phyloP scores from a whole-genome alignment of 2,797 vertebrate genomes.

The Enoplosus armatus region DNA sequence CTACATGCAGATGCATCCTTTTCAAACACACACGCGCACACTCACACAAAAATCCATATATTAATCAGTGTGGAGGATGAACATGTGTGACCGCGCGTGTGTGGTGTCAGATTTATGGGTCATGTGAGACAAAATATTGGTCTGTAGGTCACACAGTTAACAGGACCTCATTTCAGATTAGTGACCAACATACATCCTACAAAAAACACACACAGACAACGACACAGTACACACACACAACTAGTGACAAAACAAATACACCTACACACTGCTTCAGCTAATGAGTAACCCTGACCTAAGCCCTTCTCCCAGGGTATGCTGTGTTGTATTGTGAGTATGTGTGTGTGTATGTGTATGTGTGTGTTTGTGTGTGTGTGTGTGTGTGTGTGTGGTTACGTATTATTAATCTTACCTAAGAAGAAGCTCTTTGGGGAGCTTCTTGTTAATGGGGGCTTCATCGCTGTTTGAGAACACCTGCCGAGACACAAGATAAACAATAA shows the following conservation, averaged over 20 bases:
- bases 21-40: slow-evolving; percentile 7
- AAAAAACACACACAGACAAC: neutral
- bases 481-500: slow-evolving; percentile 69
- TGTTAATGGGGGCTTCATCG: slow-evolving; percentile 97
- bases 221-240: slow-evolving; percentile 17
- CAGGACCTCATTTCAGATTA: slow-evolving; percentile 50
- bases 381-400: slow-evolving; percentile 8
- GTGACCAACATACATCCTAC: slow-evolving; percentile 30
- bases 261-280: slow-evolving; percentile 40
- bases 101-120: slow-evolving; percentile 60
- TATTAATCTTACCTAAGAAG: slow-evolving; percentile 91
- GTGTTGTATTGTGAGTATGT: slow-evolving; percentile 22
- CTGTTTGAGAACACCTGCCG: slow-evolving; percentile 95
- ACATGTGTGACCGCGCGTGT: neutral
- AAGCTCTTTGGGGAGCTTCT: slow-evolving; percentile 98
- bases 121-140: slow-evolving; percentile 61
- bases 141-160: slow-evolving; percentile 68
- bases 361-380: slow-evolving; percentile 30
- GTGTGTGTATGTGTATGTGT: slow-evolving; percentile 25
- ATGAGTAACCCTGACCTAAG: slow-evolving; percentile 61
- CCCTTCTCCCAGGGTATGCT: slow-evolving; percentile 36
- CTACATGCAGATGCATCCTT: slow-evolving; percentile 34
- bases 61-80: slow-evolving; percentile 40
- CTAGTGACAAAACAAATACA: slow-evolving; percentile 15
- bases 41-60: neutral